Evolutionary conservation across 2,888 invertebrate species (phyloP).

Genomic region (Adela reaumurella): DNA sequence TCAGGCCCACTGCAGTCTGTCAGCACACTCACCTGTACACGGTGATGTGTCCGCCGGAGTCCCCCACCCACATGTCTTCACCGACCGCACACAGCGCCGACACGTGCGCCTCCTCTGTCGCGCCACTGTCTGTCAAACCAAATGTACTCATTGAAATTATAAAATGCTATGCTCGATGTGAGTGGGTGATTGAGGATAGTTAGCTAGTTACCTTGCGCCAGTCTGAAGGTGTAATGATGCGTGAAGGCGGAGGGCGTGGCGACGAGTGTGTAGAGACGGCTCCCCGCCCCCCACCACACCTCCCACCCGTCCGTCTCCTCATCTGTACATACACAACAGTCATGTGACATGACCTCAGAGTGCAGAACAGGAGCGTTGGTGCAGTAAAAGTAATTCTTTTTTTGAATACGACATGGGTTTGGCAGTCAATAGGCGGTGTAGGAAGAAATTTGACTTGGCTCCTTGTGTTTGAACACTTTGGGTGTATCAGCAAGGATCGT

Average conservation of each 20-base stretch:
- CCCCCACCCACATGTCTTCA: conserved; percentile 84
- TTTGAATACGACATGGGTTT: too few species aligned
- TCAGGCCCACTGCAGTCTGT: too few species aligned
- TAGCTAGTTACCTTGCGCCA: conserved; percentile 24
- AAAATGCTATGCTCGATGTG: too few species aligned
- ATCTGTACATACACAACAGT: conserved; percentile 18
- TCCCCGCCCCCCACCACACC: conserved; percentile 62
- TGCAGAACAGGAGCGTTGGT: too few species aligned
- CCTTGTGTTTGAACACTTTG: too few species aligned
- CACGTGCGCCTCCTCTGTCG: conserved; percentile 37
- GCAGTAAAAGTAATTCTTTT: too few species aligned
- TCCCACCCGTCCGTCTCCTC: conserved; percentile 59
- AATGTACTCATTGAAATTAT: background rate
- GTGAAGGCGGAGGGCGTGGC: conserved; percentile 25
- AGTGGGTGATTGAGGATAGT: too few species aligned
- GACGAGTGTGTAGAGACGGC: conserved; percentile 47
- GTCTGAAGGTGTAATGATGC: conserved; percentile 28
- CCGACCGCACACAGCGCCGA: conserved; percentile 75
- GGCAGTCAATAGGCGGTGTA: too few species aligned
- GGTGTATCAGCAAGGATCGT: too few species aligned
- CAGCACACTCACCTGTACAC: conserved; percentile 74
- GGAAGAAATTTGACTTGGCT: too few species aligned
- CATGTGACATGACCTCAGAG: too few species aligned
- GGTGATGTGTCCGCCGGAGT: conserved; percentile 79
- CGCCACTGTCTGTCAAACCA: background rate